Evolutionary conservation across 2,888 invertebrate genomes (phyloP).

Genomic region (Pogonocherus hispidulus): DNA sequence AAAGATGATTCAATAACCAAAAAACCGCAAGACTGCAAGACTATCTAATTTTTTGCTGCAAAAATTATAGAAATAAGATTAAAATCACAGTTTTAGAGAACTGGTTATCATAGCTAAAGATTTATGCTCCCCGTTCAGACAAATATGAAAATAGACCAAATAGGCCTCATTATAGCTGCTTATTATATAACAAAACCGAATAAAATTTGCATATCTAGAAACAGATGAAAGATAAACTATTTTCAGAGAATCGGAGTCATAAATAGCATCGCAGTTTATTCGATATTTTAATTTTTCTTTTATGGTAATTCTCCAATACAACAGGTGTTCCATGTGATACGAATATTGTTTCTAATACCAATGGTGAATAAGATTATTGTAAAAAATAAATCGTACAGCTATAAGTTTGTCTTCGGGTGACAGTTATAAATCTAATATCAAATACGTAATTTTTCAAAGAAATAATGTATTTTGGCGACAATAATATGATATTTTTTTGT

Average conservation of each 20-base stretch:
- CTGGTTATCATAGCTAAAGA: background rate
- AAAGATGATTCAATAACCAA: too few species aligned
- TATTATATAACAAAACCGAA: background rate
- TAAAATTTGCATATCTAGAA: conserved; percentile 11
- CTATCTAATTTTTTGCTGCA: too few species aligned
- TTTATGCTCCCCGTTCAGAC: background rate
- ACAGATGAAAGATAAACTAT: conserved; percentile 9
- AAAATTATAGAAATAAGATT: background rate
- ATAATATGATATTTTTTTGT: too few species aligned
- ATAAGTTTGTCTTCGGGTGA: background rate
- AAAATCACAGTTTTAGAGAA: background rate
- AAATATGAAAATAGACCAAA: background rate
- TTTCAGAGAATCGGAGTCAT: background rate
- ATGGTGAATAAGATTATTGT: background rate
- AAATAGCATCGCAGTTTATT: conserved; percentile 15
- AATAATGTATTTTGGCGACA: too few species aligned
- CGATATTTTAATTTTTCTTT: conserved; percentile 17
- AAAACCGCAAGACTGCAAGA: too few species aligned
- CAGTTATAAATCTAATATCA: background rate
- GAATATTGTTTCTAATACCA: background rate
- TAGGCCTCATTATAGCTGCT: background rate
- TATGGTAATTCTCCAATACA: conserved; percentile 8
- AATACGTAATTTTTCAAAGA: background rate
- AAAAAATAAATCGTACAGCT: background rate
- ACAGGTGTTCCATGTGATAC: conserved; percentile 22